Base-by-base conservation (phyloP, 2,888 invertebrate genomes). In the Iselma pallidipennis region DNA sequence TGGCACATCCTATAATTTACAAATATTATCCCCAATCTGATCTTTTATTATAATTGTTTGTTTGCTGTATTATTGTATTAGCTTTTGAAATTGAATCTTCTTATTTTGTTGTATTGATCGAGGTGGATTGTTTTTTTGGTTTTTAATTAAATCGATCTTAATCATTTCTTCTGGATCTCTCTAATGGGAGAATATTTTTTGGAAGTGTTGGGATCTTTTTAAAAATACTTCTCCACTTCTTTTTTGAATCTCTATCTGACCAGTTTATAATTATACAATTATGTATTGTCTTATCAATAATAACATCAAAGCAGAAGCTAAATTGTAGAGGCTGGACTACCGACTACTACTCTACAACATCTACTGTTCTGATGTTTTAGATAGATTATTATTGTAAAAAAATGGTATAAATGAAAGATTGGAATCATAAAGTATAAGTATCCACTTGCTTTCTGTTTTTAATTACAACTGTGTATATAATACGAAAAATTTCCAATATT, bases 211-310 rank as follows among this genome's bases (percentile, higher is more conserved):
- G n/a, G 21, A 42, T 42, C 42, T 42, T 42, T 42, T 21, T 37
- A 37, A 37, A 37, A 14, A 16, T n/a, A n/a, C n/a, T n/a, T n/a
- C n/a, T n/a, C n/a, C n/a, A n/a, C 16, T 37, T 42, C 10, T 10
- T 19, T 42, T 42, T 42, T 10, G 3, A 42, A 42, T 51, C 31
- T 26, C 9, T 14, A 16, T 16, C 42, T 16, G 42, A 42, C 55
- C 59, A 55, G 55, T 52, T 63, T 63, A 63, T 63, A 63, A 63
- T 63, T 63, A 63, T 59, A 63, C 63, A 63, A 63, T 63, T 63
- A 63, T 63, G 59, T 53, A 59, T 63, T 63, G 59, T 54, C 63
- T 63, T 63, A 63, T 63, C 63, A 56, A 59, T 59, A 63, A 63
- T 63, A 59, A 31, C 63, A 63, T 63, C 63, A 54, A 33, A 49